phyloP scores from a whole-genome alignment of 2,888 invertebrate genomes.

The Orthosia incerta region DNA sequence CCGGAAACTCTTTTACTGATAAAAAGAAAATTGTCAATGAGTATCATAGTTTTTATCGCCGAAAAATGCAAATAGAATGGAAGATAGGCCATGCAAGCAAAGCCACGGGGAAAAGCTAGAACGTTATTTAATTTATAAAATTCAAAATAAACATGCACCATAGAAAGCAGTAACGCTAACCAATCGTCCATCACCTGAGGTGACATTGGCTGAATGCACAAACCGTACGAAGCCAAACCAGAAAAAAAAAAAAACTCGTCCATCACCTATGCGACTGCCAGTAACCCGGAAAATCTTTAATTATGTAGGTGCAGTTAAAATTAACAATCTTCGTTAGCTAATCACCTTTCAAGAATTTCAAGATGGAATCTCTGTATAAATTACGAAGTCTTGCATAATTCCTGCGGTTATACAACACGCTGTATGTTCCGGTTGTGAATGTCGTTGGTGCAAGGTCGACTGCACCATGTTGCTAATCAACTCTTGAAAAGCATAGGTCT shows the following conservation, averaged over 20 bases:
- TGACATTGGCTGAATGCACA: too few relatives aligned
- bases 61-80: too few relatives aligned
- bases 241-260: too few relatives aligned
- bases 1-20: too few relatives aligned
- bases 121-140: too few relatives aligned
- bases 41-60: too few relatives aligned
- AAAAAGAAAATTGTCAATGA: too few relatives aligned
- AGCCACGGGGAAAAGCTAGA: too few relatives aligned
- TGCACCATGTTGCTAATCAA: conserved; percentile 1
- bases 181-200: neutral
- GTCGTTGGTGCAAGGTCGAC: conserved; percentile 41
- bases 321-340: conserved; percentile 19
- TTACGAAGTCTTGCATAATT: conserved; percentile 42
- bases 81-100: too few relatives aligned
- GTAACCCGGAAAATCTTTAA: conserved; percentile 1
- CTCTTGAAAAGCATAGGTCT: neutral
- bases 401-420: conserved; percentile 43
- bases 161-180: neutral
- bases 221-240: too few relatives aligned
- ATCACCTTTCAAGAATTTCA: conserved; percentile 34
- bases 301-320: neutral
- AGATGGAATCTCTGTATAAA: conserved; percentile 32
- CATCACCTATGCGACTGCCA: too few relatives aligned
- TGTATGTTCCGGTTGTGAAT: conserved; percentile 53
- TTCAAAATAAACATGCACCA: too few relatives aligned